Percentiles rank a stretch among this genome's conserved stretches.
These are phyloP conservation scores for Phlogophora meticulosa DNA, from an alignment of 2,888 invertebrate species.

Conservation along the genomic window DNA sequence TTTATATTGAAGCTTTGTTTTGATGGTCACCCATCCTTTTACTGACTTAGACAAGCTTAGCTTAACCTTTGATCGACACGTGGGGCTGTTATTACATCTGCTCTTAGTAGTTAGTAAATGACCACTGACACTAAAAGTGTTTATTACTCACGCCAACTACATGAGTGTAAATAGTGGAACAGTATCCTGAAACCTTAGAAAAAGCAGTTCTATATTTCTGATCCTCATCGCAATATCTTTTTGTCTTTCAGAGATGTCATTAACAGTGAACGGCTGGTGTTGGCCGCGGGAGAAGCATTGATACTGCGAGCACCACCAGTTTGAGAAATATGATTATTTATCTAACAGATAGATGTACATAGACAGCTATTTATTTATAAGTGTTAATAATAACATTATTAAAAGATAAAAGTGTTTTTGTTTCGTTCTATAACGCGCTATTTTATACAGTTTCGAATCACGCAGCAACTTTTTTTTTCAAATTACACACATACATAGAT, in stretches of 20 bases:
- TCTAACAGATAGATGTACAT: constrained; percentile 14
- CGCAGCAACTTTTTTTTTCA: no score
- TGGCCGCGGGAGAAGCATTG: constrained; percentile 76
- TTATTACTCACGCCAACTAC: background rate
- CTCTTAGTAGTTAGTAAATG: no score
- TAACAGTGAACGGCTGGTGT: background rate
- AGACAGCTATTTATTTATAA: constrained; percentile 25
- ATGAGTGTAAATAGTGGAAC: background rate
- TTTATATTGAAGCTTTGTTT: no score
- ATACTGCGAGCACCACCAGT: constrained; percentile 72
- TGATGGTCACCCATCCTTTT: no score
- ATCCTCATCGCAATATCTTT: background rate
- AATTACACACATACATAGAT: no score
- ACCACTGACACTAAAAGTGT: no score
- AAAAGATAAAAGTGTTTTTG: background rate
- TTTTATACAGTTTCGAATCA: background rate
- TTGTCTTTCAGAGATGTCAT: constrained; percentile 30
- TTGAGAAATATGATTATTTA: constrained; percentile 15
- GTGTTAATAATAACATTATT: constrained; percentile 10
- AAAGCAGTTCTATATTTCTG: background rate
- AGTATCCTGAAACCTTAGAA: no score
- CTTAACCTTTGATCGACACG: no score
- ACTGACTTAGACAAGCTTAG: no score
- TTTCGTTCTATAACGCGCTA: background rate
- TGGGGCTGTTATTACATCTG: no score